Evolutionary conservation across 2,888 invertebrate genomes (phyloP), one percentile per base, ranked within the genome.

Genomic region (Apocheima hispidaria): DNA sequence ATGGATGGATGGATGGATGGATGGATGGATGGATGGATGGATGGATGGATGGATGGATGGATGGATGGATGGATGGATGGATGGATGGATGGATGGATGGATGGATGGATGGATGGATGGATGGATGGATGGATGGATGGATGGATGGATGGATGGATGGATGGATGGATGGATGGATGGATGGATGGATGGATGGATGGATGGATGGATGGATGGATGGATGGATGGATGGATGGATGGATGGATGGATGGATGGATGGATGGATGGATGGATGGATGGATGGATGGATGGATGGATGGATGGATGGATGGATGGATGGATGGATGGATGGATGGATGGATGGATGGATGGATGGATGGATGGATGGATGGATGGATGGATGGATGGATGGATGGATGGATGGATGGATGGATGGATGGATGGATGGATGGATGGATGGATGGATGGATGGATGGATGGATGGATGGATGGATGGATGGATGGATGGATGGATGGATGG

Each of bases 1-100:
- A 30, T 30, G 30, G 30, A 30, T 30, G 30, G 30, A 30, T 30
- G 30, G 30, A 30, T 30, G 30, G n/a, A n/a, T n/a, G n/a, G n/a
- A n/a, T n/a, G 41, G 41, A 41, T 41, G 41, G 41, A 41, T 41
- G 41, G 41, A 41, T 41, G 41, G 41, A 41, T 41, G 41, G 41
- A 41, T 41, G 41, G 41, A 41, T 41, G 41, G 41, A 41, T 41
- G 41, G 41, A 41, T 41, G 41, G 41, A 41, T 41, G 41, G 41
- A 41, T 41, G 41, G 41, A 41, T 41, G 41, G 41, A 41, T 41
- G 41, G 41, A 41, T 41, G 41, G 41, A 41, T 41, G 41, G 41
- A 41, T 41, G 41, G 41, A 41, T 41, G 41, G 41, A 41, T 41
- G 41, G 41, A 41, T 41, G 41, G 41, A 41, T 41, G 41, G 41